These are phyloP conservation scores for Pogonus chalceus DNA, from an alignment of 1,140 invertebrate species.

Conservation along the genomic window DNA sequence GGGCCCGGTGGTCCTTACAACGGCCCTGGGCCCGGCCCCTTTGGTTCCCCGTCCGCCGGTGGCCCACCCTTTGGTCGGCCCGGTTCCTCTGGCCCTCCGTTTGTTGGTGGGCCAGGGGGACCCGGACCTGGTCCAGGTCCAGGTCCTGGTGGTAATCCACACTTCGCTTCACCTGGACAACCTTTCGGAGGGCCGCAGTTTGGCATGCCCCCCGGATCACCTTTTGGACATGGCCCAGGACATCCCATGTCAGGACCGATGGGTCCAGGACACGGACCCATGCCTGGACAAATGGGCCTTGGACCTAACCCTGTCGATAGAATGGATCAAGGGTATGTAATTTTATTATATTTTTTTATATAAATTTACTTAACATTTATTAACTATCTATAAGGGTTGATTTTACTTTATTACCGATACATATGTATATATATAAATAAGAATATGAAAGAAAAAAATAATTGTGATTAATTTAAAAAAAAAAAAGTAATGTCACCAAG, in stretches of 20 bases:
- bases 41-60: slow-evolving; percentile 53
- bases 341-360: slow-evolving; percentile 1
- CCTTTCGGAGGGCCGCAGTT: slow-evolving; percentile 52
- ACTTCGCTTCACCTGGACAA: slow-evolving; percentile 54
- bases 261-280: slow-evolving; percentile 48
- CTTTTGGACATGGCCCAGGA: slow-evolving; percentile 50
- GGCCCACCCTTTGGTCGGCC: slow-evolving; percentile 54
- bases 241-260: slow-evolving; percentile 51
- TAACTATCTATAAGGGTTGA: too few relatives aligned
- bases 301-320: slow-evolving; percentile 56
- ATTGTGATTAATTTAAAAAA: too few relatives aligned
- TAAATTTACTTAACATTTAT: too few relatives aligned
- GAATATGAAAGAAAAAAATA: too few relatives aligned
- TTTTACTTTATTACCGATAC: too few relatives aligned
- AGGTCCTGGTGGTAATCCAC: slow-evolving; percentile 42
- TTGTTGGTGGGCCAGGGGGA: slow-evolving; percentile 44
- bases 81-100: slow-evolving; percentile 57
- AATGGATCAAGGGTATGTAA: slow-evolving; percentile 60
- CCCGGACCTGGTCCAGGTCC: slow-evolving; percentile 44
- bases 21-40: slow-evolving; percentile 48
- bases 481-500: background rate
- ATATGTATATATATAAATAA: too few relatives aligned
- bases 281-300: slow-evolving; percentile 48
- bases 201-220: slow-evolving; percentile 57
- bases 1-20: slow-evolving; percentile 47